Conservation (phyloP, 2,113 vertebrate species). For the Poecilia latipinna region DNA sequence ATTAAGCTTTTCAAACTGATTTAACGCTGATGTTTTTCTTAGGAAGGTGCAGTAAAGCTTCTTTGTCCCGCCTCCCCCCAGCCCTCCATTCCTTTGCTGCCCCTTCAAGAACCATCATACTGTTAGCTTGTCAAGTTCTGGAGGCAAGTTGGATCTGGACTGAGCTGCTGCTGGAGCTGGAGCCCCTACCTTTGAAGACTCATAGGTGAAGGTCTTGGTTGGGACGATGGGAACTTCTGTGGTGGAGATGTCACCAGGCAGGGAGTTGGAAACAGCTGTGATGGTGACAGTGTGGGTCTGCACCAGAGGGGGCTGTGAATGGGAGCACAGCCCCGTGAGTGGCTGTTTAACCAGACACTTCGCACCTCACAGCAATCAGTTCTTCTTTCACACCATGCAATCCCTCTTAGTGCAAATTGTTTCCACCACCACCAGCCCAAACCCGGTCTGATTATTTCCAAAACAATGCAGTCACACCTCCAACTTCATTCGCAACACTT, state of each 20-base stretch:
- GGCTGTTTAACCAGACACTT: slow-evolving; percentile 60
- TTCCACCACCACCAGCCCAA: slow-evolving; percentile 11
- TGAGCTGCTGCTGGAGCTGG: slow-evolving; percentile 46
- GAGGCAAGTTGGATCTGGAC: slow-evolving; percentile 11
- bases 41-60: slow-evolving; percentile 15
- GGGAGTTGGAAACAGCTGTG: slow-evolving; percentile 83
- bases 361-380: slow-evolving; percentile 35
- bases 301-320: slow-evolving; percentile 90
- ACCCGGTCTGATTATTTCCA: background rate
- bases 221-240: slow-evolving; percentile 93
- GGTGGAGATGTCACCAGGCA: slow-evolving; percentile 88
- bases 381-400: slow-evolving; percentile 50
- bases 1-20: background rate
- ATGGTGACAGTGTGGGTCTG: slow-evolving; percentile 95
- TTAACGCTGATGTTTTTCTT: background rate
- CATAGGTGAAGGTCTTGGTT: slow-evolving; percentile 93
- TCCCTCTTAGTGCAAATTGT: background rate
- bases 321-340: slow-evolving; percentile 73
- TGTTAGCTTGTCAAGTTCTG: slow-evolving; percentile 7
- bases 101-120: slow-evolving; percentile 26
- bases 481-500: slow-evolving; percentile 17
- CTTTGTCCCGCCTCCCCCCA: slow-evolving; percentile 23
- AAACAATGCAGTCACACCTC: slow-evolving; percentile 16
- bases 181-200: slow-evolving; percentile 88
- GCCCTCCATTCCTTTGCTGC: background rate